These are phyloP conservation scores for Sebastolobus alascanus DNA, from an alignment of 2,797 vertebrate species.

Conservation along the genomic window DNA sequence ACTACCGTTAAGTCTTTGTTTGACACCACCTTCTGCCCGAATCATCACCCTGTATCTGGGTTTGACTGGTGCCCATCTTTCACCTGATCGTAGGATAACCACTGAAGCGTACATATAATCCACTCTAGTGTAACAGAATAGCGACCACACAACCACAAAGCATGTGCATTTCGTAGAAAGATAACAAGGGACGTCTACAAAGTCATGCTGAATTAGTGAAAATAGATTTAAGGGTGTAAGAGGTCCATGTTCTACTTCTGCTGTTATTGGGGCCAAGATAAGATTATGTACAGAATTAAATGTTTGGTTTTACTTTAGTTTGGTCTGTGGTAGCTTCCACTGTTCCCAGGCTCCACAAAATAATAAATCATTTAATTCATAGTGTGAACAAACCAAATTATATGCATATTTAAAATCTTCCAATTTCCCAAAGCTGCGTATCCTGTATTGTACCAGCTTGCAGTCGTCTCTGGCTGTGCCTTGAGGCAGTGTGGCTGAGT, in stretches of 20 bases:
- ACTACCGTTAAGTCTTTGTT: background rate
- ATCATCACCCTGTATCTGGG: background rate
- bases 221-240: no score
- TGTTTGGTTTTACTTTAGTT: background rate
- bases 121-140: constrained; percentile 7
- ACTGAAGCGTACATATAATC: constrained; percentile 24
- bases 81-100: constrained; percentile 32
- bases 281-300: background rate
- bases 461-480: background rate
- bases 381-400: background rate
- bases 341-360: background rate
- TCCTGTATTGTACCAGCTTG: background rate
- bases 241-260: background rate
- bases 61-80: background rate
- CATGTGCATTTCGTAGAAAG: background rate
- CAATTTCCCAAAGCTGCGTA: background rate
- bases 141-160: background rate
- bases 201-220: background rate
- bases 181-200: no score
- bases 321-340: no score
- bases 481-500: background rate
- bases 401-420: background rate
- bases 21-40: background rate
- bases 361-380: background rate
- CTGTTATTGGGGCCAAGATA: background rate